Evolutionary conservation across 37 sponge, comb jelly and placozoan species (phyloP).

Genomic region (Hormiphora californensis): DNA sequence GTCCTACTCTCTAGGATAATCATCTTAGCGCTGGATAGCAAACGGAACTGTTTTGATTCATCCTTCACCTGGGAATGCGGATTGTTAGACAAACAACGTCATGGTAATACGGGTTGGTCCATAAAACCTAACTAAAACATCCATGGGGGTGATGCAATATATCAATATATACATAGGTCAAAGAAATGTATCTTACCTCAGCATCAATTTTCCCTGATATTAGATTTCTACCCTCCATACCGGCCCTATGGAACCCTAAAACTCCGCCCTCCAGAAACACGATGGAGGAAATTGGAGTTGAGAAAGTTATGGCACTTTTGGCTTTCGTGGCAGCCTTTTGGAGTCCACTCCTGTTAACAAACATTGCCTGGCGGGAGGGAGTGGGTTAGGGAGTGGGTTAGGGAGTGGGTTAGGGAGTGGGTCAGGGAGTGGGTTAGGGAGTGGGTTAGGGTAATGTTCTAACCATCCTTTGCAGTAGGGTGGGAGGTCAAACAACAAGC

Average conservation of each 20-base stretch:
- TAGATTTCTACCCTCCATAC: conserved; percentile 35
- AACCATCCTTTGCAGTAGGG: no score
- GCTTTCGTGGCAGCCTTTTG: background rate
- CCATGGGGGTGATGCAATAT: no score
- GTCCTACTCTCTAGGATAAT: conserved; percentile 27
- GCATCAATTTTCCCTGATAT: conserved; percentile 9
- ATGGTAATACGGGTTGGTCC: no score
- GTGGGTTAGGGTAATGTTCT: no score
- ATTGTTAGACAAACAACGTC: no score
- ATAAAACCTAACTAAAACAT: no score
- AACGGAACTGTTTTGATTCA: background rate
- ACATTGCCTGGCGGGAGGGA: background rate
- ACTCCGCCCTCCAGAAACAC: conserved; percentile 44
- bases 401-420: no score
- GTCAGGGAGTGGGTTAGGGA: no score
- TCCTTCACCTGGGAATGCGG: conserved; percentile 7
- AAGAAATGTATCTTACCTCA: conserved; percentile 20
- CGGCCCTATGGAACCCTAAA: conserved; percentile 23
- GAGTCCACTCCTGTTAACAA: background rate
- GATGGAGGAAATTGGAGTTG: conserved; percentile 26
- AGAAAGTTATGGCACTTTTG: conserved; percentile 3
- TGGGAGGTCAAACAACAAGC: no score
- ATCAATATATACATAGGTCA: background rate
- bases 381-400: background rate
- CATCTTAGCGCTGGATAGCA: conserved; percentile 23